phyloP scores from a whole-genome alignment of 2,113 vertebrate species.

The Myotis yumanensis region DNA sequence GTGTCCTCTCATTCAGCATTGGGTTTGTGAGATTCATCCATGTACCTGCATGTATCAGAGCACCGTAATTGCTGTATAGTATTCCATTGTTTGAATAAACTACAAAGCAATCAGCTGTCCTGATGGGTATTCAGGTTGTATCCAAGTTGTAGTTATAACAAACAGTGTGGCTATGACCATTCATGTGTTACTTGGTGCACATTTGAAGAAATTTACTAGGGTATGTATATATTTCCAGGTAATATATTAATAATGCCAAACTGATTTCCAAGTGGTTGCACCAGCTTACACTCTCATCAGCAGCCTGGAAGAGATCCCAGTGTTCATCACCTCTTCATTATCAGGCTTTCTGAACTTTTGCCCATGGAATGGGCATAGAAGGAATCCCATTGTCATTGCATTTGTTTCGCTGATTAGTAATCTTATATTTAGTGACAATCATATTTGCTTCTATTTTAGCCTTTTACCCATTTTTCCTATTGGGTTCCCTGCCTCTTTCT shows the following conservation, averaged over 20 bases:
- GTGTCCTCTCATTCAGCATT: neutral
- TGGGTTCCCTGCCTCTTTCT: neutral
- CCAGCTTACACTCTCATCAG: no score
- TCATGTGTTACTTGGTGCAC: neutral
- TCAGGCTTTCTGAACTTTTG: neutral
- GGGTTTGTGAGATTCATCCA: neutral
- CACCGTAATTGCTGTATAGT: neutral
- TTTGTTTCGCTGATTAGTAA: neutral
- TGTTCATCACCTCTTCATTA: neutral
- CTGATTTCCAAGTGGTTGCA: neutral
- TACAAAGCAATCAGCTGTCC: neutral
- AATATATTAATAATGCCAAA: neutral
- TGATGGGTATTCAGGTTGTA: neutral
- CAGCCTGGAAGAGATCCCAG: neutral
- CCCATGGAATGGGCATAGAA: neutral
- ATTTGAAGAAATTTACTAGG: neutral
- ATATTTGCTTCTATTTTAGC: neutral
- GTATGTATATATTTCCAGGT: neutral
- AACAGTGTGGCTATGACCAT: neutral
- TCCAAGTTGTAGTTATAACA: neutral
- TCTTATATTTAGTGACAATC: neutral
- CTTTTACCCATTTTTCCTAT: neutral
- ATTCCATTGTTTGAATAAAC: no score
- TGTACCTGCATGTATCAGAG: neutral
- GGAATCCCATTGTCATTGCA: neutral